A percentile compares a stretch with the other conserved stretches of the same genome.
These are phyloP conservation scores for Philopedon plagiatum DNA, from an alignment of 2,888 invertebrate species.

Conservation along the genomic window DNA sequence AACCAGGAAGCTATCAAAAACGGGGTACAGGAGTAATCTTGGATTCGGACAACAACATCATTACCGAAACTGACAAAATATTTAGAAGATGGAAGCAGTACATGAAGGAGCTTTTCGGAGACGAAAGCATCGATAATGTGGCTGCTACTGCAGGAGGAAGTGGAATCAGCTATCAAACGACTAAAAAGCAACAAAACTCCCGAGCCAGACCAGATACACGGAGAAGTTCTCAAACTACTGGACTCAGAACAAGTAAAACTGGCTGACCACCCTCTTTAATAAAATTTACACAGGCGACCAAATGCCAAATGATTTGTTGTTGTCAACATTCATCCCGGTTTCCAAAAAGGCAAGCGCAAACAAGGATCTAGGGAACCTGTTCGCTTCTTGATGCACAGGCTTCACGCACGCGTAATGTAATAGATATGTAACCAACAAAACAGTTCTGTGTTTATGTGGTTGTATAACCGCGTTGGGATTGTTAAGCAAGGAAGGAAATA, in stretches of 20 bases:
- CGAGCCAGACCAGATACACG: slow-evolving; percentile 5
- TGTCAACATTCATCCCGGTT: not conserved
- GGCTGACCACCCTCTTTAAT: too few species aligned
- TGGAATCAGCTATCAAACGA: slow-evolving; percentile 12
- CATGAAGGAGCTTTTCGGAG: slow-evolving; percentile 1
- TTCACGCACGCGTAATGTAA: too few species aligned
- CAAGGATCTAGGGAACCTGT: too few species aligned
- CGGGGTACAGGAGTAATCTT: not conserved
- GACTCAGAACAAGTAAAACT: too few species aligned
- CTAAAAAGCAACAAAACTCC: slow-evolving; percentile 20
- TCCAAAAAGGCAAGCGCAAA: slow-evolving; percentile 15
- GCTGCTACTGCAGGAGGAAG: not conserved
- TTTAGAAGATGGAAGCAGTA: not conserved
- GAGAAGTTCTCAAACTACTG: not conserved
- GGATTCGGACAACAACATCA: not conserved
- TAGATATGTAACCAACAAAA: too few species aligned
- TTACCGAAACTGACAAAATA: slow-evolving; percentile 13
- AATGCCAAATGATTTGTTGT: slow-evolving; percentile 5
- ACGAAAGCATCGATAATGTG: not conserved
- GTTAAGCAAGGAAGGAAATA: too few species aligned
- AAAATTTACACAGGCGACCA: slow-evolving; percentile 15
- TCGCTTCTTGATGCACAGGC: too few species aligned
- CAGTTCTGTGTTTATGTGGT: too few species aligned
- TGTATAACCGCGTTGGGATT: too few species aligned
- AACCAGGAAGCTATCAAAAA: slow-evolving; percentile 2